Base-by-base conservation (phyloP, 2,888 invertebrate genomes). In the Eumerus sabulonum region DNA sequence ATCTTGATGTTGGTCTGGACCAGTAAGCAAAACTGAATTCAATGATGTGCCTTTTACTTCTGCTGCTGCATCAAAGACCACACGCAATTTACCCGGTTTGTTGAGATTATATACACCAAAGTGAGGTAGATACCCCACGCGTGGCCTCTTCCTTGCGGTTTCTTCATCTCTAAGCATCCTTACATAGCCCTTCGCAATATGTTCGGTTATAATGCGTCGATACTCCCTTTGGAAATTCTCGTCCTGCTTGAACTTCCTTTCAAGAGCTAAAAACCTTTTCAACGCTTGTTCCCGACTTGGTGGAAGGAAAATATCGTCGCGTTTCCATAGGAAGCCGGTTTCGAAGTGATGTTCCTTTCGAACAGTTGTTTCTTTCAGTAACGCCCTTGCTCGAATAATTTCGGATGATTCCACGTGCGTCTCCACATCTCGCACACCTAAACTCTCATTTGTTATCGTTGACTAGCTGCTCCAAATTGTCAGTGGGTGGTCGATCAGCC, bases 171-270 rank as follows among this genome's bases (percentile, higher is more conserved):
- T 54, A 11, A 82, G 57, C 45, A 74, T 70, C 16, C 79, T 64
- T 0, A 82, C 73, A 19, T 84, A 84, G 7, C 73, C 79, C 62
- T 84, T 82, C 13, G 45, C 45, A 16, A 82, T 42, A 19, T 81
- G 82, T 17, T 82, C 76, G 35, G 67, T n/a, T 12, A 83, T 60
- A 16, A 81, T 64, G 1, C 63, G 36, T 3, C 40, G 68, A 50
- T 77, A 84, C 47, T 70, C 68, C 18, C 44, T 35, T 17, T 17
- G 50, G 19, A 62, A 82, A n/a, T 60, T 59, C 12, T 56, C 42
- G 45, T 82, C 59, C 35, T 44, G 56, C 1, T 62, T 12, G 14
- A 81, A 64, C 42, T 76, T 82, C 35, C 38, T 79, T 57, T 83
- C 83, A 11, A 83, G 42, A n/a, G n/a, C n/a, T n/a, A n/a, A n/a